Base-by-base conservation (phyloP, 2,888 invertebrate species). In the Pandemis cinnamomeana region DNA sequence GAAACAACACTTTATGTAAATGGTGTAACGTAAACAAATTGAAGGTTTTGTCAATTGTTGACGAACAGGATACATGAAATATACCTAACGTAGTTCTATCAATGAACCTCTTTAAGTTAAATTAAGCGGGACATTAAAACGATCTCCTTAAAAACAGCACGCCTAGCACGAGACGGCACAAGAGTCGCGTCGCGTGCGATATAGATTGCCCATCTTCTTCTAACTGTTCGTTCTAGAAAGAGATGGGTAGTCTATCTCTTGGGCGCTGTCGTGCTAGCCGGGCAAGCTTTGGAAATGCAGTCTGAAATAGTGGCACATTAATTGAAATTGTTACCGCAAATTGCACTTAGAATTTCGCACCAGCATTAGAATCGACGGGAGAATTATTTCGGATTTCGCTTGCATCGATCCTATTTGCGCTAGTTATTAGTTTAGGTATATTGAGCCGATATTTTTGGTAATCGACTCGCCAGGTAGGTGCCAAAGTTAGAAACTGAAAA, bases 261-360 rank as follows among this genome's bases (percentile, higher is more conserved):
- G 27, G 27, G 27, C 27, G 27, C 27, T 36, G 27, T 2, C 27
- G 27, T 36, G 27, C 27, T 36, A 36, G 27, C 27, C 27, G 27
- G 27, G 27, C 27, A 36, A 36, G 53, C 67, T 41, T 36, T 53
- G 15, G 13, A 42, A 51, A 15, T 7, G 15, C 71, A 41, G 55
- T 62, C 36, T 53, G 62, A 53, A 72, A 62, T 62, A 62, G 61
- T 60, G 27, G 53, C 61, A 67, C 67, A 67, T 72, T 71, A 71
- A 60, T 66, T 62, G 53, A 61, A 67, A 62, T 41, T 36, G 51
- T 27, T 27, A 66, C 58, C 48, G 66, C 66, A 62, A 67, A 67
- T 41, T 51, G 71, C 63, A 63, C 53, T 55, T 44, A 67, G 61
- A 72, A 72, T 58, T 58, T 55, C 27, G 36, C 66, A 27, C 46